Evolutionary conservation across 2,888 invertebrate genomes (phyloP).

Genomic region (Ommatoiulus sabulosus): DNA sequence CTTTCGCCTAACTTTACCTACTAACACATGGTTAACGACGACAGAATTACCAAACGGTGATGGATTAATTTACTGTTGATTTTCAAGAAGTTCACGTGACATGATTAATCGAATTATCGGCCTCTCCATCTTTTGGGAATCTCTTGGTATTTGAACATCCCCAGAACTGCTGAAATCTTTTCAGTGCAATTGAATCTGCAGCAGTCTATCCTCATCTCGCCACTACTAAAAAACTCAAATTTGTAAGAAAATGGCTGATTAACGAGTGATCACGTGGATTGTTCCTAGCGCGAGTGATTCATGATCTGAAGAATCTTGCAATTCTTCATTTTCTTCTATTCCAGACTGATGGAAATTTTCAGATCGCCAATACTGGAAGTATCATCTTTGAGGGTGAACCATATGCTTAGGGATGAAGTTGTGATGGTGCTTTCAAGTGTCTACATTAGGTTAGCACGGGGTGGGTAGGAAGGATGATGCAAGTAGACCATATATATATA

Average conservation of each 20-base stretch:
- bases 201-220: too few species aligned
- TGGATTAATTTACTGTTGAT: background rate
- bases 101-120: background rate
- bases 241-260: background rate
- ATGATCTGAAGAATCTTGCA: conserved; percentile 1
- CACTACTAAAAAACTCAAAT: background rate
- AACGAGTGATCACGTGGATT: background rate
- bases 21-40: background rate
- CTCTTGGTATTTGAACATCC: background rate
- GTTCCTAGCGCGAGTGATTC: background rate
- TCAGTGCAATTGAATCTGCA: background rate
- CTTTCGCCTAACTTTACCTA: conserved; percentile 6
- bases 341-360: conserved; percentile 49
- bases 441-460: background rate
- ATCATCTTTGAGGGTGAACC: conserved; percentile 55
- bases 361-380: conserved; percentile 55
- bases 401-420: conserved; percentile 49
- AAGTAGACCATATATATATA: too few species aligned
- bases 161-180: background rate
- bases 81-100: background rate
- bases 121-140: background rate
- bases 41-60: background rate
- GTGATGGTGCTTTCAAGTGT: background rate
- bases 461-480: too few species aligned
- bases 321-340: conserved; percentile 15